Evolutionary conservation across 2,113 vertebrate genomes (phyloP), one percentile per base, ranked within the genome.

Genomic region (Suncus etruscus): DNA sequence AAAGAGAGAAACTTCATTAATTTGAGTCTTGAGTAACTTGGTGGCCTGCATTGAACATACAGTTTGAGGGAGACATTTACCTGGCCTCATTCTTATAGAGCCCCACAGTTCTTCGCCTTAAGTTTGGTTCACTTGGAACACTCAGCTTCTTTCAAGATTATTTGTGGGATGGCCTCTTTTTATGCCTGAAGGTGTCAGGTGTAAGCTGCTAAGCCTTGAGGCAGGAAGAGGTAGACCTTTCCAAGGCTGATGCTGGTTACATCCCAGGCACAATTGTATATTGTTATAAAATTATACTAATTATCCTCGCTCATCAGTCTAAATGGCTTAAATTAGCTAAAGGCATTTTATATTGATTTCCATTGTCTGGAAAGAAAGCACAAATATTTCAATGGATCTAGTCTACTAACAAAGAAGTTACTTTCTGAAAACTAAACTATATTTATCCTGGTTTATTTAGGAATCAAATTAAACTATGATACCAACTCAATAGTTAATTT

Each of bases 401-500:
- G 10, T 79, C 65, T 1, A 79, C 25, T 11, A 69, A 65, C 15
- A 58, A 11, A 66, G 14, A 86, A 92, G 48, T 66, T 86, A 8
- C 22, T 86, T 87, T 82, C 20, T 83, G 81, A 94, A 45, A 91
- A n/a, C 14, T 54, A 32, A 29, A 72, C 73, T 84, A 65, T 87
- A 89, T 89, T 66, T 47, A 51, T 80, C 32, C 61, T 80, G 31
- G 10, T 89, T 91, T 92, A n/a, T 69, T 63, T 75, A 90, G 69
- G 86, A 90, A 91, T 81, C 14, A 39, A 54, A 61, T 72, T 94
- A 73, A 90, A 77, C n/a, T 87, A 83, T 86, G 63, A 65, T 83
- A 84, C 16, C 29, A 86, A 78, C 83, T 82, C 39, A 75, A 54
- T 61, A 79, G 29, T 8, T 58, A 29, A 75, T 88, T 51, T 82